Evolutionary conservation across 2,888 invertebrate species (phyloP), one percentile per base, ranked within the genome.

Genomic region (Antheraea yamamai): DNA sequence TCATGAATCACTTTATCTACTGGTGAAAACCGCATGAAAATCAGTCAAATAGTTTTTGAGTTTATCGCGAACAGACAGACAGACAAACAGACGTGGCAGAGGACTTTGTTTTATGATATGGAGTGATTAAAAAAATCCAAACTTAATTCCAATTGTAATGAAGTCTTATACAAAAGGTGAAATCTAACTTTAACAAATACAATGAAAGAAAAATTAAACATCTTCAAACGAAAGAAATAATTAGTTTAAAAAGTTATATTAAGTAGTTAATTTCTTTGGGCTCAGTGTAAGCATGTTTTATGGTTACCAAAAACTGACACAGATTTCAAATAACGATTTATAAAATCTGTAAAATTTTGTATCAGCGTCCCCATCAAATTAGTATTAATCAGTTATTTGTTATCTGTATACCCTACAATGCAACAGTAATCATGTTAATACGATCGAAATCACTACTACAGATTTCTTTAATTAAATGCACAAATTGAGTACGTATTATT

Each of bases 341-440:
- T 35, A 68, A 70, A n/a, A n/a, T 70, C n/a, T 35, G 39, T 70
- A 7, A 2, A 64, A 14, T 35, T 39, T 20, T 39, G n/a, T 39
- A 39, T 2, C 70, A 70, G 39, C 4, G 39, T 3, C n/a, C 12
- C 39, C 39, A 70, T 30, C 7, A 16, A 7, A 39, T 70, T n/a
- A 18, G 20, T n/a, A 70, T 39, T 70, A 39, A 39, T 70, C 70
- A 39, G 39, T 70, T 70, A 52, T 73, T 52, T 47, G 18, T 73
- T 55, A 73, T 55, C 52, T 73, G 20, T 30, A 23, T 73, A 73
- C 52, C 4, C 55, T 51, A n/a, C 73, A 47, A 73, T 30, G 55
- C 58, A 73, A 26, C 52, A 14, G 55, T 58, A 52, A 58, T 73
- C 73, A 73, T 55, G 8, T 70, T n/a, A 39, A 66, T 66, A 70